These are phyloP conservation scores for Panonychus citri DNA, from an alignment of 1,140 invertebrate species.

Conservation along the genomic window DNA sequence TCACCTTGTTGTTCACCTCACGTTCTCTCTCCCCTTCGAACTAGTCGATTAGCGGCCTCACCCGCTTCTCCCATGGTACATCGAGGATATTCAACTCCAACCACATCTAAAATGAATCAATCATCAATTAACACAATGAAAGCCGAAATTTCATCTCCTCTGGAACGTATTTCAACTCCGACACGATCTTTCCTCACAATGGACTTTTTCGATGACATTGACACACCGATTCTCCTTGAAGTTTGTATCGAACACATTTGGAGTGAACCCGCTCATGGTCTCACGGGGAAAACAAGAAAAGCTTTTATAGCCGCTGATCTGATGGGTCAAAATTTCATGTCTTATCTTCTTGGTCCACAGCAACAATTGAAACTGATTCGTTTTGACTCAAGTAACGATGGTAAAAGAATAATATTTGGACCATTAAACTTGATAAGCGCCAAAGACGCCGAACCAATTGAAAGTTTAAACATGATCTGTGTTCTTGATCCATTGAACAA, in stretches of 20 bases:
- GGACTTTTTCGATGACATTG: conserved; percentile 19
- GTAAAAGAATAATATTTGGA: conserved; percentile 43
- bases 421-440: conserved; percentile 41
- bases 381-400: conserved; percentile 41
- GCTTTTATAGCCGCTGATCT: conserved; percentile 58
- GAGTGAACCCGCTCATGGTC: conserved; percentile 34
- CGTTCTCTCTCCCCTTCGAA: conserved; percentile 3
- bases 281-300: conserved; percentile 35
- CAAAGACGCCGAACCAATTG: conserved; percentile 53
- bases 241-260: conserved; percentile 67
- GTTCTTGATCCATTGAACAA: conserved; percentile 49
- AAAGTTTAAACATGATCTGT: conserved; percentile 53
- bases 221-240: conserved; percentile 50
- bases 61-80: conserved; percentile 2
- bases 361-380: conserved; percentile 35
- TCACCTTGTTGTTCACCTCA: background rate
- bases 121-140: background rate
- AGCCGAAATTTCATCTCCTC: conserved; percentile 11
- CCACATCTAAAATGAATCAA: background rate
- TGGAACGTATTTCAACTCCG: background rate
- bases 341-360: conserved; percentile 41
- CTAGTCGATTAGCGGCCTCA: conserved; percentile 1
- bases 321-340: conserved; percentile 54
- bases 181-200: background rate
- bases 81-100: conserved; percentile 19